Conservation (phyloP, 2,888 invertebrate species). For the Apamea sordens region DNA sequence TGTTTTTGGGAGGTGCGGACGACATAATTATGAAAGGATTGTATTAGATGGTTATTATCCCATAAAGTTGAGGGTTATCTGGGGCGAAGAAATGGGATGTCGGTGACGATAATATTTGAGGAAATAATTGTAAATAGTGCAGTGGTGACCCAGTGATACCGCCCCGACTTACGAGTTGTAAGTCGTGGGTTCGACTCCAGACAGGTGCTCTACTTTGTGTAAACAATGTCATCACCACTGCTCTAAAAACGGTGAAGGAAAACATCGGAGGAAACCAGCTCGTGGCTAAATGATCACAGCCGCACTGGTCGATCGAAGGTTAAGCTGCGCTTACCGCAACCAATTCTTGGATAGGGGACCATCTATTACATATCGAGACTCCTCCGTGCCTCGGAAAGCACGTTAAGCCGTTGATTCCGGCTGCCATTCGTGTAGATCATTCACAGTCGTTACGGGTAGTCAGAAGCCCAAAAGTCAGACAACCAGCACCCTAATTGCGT, state of each 20-base stretch:
- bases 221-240: background rate
- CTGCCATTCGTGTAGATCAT: background rate
- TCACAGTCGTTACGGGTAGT: background rate
- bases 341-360: background rate
- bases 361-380: background rate
- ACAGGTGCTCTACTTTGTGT: background rate
- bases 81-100: constrained; percentile 29
- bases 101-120: constrained; percentile 6
- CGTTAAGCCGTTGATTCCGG: background rate
- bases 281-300: background rate
- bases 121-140: background rate
- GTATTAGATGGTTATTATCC: constrained; percentile 38
- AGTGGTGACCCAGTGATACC: background rate
- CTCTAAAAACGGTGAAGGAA: background rate
- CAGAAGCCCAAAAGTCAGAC: background rate
- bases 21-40: constrained; percentile 48
- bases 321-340: background rate
- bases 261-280: background rate
- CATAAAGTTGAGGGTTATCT: constrained; percentile 34
- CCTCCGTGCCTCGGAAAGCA: too few species aligned
- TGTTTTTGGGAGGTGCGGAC: constrained; percentile 53
- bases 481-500: too few species aligned
- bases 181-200: background rate
- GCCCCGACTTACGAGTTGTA: background rate
- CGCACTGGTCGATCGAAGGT: background rate